phyloP scores from a whole-genome alignment of 2,888 invertebrate genomes.

The Dysmachus trigonus region DNA sequence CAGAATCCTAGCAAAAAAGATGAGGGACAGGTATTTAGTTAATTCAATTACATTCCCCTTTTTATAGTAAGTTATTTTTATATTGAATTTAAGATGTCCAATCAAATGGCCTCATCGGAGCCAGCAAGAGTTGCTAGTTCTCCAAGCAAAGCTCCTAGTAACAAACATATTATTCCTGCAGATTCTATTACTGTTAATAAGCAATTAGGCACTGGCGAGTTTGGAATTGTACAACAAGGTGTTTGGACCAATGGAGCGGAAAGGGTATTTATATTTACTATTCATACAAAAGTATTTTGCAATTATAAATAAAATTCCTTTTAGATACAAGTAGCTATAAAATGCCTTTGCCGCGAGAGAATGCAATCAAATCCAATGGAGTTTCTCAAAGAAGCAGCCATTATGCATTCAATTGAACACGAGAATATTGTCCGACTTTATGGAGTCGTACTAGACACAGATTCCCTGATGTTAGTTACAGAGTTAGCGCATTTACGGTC shows the following conservation, averaged over 20 bases:
- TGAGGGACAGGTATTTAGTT: conserved; percentile 60
- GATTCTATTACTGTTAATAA: conserved; percentile 94
- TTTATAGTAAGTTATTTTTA: background rate
- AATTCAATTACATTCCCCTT: background rate
- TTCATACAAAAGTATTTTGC: background rate
- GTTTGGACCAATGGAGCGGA: conserved; percentile 96
- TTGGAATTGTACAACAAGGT: conserved; percentile 97
- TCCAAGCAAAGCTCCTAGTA: conserved; percentile 65
- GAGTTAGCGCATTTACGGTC: conserved; percentile 96
- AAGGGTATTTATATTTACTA: conserved; percentile 71
- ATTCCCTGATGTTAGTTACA: conserved; percentile 83
- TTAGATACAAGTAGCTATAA: conserved; percentile 94
- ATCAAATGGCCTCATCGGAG: conserved; percentile 74
- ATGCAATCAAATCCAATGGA: conserved; percentile 97
- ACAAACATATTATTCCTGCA: conserved; percentile 89
- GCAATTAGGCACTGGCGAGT: conserved; percentile 95
- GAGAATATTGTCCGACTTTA: conserved; percentile 96
- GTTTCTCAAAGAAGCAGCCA: conserved; percentile 96
- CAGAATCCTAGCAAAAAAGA: conserved; percentile 68
- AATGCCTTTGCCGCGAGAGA: conserved; percentile 92
- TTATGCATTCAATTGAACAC: conserved; percentile 98
- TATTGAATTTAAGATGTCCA: conserved; percentile 43
- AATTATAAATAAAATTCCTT: conserved; percentile 50
- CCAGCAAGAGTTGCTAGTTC: conserved; percentile 68
- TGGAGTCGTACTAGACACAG: conserved; percentile 94